Percentiles rank a stretch among this genome's conserved stretches.
Evolutionary conservation across 2,113 vertebrate genomes (phyloP).

Genomic region (Accipiter virgatus): DNA sequence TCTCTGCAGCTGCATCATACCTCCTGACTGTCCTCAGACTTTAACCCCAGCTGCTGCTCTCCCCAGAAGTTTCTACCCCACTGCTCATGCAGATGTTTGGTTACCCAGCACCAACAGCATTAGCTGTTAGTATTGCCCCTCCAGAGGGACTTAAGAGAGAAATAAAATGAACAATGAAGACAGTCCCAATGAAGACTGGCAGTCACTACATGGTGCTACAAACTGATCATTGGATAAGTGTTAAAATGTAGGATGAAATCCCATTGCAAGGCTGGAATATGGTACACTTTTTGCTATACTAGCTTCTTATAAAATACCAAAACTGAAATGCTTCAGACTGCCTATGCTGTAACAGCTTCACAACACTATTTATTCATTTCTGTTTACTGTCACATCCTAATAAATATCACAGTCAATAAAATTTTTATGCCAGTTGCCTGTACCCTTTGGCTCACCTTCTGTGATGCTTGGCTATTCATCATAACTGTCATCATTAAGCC

Average conservation of each 20-base stretch:
- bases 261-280: not conserved
- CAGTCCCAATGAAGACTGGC: not conserved
- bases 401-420: not conserved
- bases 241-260: conserved; percentile 40
- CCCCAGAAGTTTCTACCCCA: not conserved
- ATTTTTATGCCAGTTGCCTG: not conserved
- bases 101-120: not conserved
- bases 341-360: conserved; percentile 5
- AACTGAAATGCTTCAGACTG: conserved; percentile 10
- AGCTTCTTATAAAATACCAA: conserved; percentile 23
- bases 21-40: not conserved
- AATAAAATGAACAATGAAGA: not conserved
- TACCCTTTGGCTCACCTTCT: not conserved
- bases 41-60: not conserved
- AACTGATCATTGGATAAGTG: not conserved
- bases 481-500: not conserved
- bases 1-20: not conserved
- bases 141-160: not conserved
- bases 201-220: not conserved
- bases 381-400: conserved; percentile 19
- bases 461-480: not conserved
- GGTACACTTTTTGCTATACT: not conserved
- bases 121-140: not conserved
- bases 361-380: not conserved
- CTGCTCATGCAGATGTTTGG: not conserved